Evolutionary conservation across 2,797 vertebrate genomes (phyloP), one percentile per base, ranked within the genome.

Genomic region (Poecile montanus): DNA sequence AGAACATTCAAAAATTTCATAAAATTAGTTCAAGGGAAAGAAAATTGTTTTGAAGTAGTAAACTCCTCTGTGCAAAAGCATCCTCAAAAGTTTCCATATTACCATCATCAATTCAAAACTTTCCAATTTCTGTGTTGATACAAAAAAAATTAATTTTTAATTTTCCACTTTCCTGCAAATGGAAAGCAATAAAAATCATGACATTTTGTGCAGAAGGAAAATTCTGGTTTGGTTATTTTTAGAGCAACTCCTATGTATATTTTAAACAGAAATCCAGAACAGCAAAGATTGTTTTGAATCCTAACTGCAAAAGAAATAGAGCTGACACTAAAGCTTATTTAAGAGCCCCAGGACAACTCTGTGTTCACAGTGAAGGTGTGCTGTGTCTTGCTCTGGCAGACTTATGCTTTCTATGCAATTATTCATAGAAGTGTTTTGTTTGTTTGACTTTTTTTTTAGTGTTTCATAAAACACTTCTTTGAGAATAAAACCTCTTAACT

Each of bases 211-310:
- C 36, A 86, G 85, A 47, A 88, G 21, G 29, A 92, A 71, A 32
- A 79, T 88, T 96, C 63, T 78, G 36, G 8, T 80, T 91, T 70
- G 29, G 29, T 62, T 84, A 40, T 58, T 78, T 95, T 92, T 72
- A 75, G 57, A 91, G 32, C 13, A 89, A 63, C 21, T 88, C 56
- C 30, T 88, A n/a, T 61, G 11, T 81, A 30, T 73, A 86, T 29
- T 81, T 89, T 89, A 81, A 94, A 91, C 23, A 63, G 79, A 81
- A 89, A 90, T 73, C 42, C 58, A 71, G 75, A 91, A 68, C 17
- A 76, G 26, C 9, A 61, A 86, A 67, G 32, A 22, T 47, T 70
- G 18, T 62, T 88, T 85, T 86, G 61, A 86, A 94, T 66, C 51
- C 23, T 66, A 50, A 45, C 32, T 79, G 38, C 32, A 61, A 76